Conservation (phyloP, 2,113 vertebrate genomes). For the Gallinago jamesoni region DNA sequence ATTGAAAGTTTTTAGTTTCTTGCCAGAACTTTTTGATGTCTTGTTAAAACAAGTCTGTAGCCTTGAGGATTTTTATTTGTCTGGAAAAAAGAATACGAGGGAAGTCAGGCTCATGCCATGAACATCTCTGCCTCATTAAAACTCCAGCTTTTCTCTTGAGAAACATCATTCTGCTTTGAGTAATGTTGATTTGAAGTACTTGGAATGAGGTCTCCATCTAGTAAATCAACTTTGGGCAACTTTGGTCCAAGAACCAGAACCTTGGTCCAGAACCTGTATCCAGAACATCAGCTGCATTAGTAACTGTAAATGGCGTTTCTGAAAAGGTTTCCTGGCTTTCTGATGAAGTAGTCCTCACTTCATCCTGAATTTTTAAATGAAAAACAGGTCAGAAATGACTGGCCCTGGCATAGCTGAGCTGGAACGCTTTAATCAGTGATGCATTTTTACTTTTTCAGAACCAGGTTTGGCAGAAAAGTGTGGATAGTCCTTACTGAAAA, state of each 20-base stretch:
- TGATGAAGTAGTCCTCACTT: neutral
- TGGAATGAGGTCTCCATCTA: neutral
- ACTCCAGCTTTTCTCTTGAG: neutral
- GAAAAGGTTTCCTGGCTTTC: neutral
- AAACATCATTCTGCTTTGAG: neutral
- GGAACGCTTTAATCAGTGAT: neutral
- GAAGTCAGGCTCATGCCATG: neutral
- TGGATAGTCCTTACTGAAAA: neutral
- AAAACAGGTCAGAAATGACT: neutral
- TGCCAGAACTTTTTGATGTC: neutral
- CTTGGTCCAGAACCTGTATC: neutral
- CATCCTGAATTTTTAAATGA: neutral
- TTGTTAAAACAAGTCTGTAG: neutral
- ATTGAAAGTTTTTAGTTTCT: neutral
- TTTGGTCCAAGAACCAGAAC: neutral
- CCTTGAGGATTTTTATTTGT: neutral
- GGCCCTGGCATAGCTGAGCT: neutral
- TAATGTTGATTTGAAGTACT: accelerated
- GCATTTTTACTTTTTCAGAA: neutral
- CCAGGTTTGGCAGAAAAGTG: neutral
- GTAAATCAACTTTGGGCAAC: neutral
- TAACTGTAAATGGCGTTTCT: neutral
- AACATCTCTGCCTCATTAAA: neutral
- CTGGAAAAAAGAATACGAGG: neutral
- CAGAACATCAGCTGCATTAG: neutral